phyloP scores from a whole-genome alignment of 2,113 vertebrate genomes.

The Xerus inauris region DNA sequence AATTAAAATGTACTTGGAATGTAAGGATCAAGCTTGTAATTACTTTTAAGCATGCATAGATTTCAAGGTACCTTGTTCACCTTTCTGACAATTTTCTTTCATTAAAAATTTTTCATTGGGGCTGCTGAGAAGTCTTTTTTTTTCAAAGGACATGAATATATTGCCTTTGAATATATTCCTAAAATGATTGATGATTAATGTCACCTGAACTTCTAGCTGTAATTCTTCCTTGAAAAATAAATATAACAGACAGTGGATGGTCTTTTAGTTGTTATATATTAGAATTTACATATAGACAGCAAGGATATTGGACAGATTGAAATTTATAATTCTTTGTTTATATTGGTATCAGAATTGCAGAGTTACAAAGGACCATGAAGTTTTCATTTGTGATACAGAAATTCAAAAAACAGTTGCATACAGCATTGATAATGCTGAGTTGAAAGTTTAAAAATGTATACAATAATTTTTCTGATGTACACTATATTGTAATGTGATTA shows the following conservation, averaged over 20 bases:
- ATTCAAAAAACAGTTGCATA: background rate
- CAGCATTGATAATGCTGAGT: background rate
- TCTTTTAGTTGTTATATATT: background rate
- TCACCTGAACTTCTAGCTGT: background rate
- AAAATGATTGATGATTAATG: background rate
- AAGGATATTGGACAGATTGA: background rate
- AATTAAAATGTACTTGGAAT: constrained; percentile 11
- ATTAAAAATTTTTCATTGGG: background rate
- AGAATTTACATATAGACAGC: background rate
- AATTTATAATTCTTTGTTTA: background rate
- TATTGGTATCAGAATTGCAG: background rate
- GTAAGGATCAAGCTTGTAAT: background rate
- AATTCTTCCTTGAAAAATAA: background rate
- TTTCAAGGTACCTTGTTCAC: background rate
- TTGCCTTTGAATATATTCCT: background rate
- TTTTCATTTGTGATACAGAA: background rate
- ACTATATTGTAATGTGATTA: background rate
- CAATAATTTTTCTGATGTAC: background rate
- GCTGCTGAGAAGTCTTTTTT: background rate
- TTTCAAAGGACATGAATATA: background rate
- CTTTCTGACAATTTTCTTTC: background rate
- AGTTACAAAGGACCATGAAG: background rate
- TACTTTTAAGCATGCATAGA: constrained; percentile 7
- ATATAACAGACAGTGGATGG: background rate
- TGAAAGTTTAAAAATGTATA: background rate